Evolutionary conservation across 92 coral and sea anemone species (phyloP), one percentile per base, ranked within the genome.

Genomic region (Zoanthus sociatus): DNA sequence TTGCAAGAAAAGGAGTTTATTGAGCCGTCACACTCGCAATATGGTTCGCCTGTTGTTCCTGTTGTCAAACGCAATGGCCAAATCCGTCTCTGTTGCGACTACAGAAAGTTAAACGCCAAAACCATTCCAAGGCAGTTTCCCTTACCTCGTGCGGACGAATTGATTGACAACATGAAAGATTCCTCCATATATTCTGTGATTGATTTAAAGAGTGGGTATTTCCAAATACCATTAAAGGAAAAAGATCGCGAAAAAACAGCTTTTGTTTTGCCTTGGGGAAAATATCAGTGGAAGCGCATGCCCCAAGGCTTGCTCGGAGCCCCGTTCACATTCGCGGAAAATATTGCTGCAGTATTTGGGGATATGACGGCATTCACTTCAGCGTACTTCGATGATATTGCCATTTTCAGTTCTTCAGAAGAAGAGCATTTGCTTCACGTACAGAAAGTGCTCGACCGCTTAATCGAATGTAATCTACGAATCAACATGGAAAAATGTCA

Each of bases 261-360:
- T 21, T 76, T 76, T 76, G 81, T 76, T 58, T 46, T 76, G 54
- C 81, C 81, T 21, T 76, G 81, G 81, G 81, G 81, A 8, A 76
- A 76, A 76, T 76, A 76, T 76, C 81, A 76, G 54, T 74, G 79
- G 79, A 74, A 74, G 21, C 42, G 79, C 73, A 55, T 44, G 84
- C 64, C 64, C 15, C 64, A 56, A 56, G 64, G 84, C 21, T 78
- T 78, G 33, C 68, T 78, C 16, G 83, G 83, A 78, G 83, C 55
- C 5, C 84, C 81, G 31, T 83, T 83, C 50, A 83, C 87, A 10
- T 83, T 83, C 42, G 84, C 87, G 26, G 87, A 83, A 78, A 83
- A 83, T 18, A 83, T 83, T 83, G 69, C 87, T 9, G 26, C 20
- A 13, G 81, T 83, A 7, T 83, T 83, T 71, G 50, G 81, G 13